Percentiles rank a stretch among this genome's conserved stretches.
Evolutionary conservation across 2,888 invertebrate genomes (phyloP).

Genomic region (Thymelicus lineola): DNA sequence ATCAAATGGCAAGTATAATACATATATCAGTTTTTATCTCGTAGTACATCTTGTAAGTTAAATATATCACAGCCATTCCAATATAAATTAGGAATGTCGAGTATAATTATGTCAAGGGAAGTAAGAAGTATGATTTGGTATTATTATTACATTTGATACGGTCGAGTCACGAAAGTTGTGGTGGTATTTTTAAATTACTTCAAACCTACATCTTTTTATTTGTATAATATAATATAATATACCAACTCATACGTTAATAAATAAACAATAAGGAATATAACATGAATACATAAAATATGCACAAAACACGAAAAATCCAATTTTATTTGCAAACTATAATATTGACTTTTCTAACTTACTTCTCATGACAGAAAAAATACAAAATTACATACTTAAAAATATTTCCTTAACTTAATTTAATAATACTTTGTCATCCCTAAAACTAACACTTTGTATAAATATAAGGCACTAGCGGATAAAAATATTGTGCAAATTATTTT

Average conservation of each 20-base stretch:
- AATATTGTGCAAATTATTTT: neutral
- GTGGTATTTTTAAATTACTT: no score
- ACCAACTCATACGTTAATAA: no score
- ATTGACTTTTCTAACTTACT: neutral
- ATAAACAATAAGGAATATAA: no score
- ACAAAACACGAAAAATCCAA: no score
- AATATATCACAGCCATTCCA: slow-evolving; percentile 23
- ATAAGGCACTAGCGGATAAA: slow-evolving; percentile 36
- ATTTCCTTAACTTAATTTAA: slow-evolving; percentile 35
- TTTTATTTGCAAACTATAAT: no score
- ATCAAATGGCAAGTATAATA: no score
- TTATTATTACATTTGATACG: no score
- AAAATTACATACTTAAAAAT: neutral
- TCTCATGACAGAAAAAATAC: neutral
- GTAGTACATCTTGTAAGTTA: neutral
- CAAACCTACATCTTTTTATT: no score
- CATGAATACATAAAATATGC: no score
- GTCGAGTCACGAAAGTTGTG: no score
- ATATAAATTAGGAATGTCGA: slow-evolving; percentile 18
- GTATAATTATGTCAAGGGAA: neutral
- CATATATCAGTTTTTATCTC: no score
- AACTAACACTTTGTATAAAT: slow-evolving; percentile 15
- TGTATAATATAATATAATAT: no score
- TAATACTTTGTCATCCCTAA: slow-evolving; percentile 44
- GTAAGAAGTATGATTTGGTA: neutral